phyloP scores from a whole-genome alignment of 2,888 invertebrate species.

The Drosophila gaucha region DNA sequence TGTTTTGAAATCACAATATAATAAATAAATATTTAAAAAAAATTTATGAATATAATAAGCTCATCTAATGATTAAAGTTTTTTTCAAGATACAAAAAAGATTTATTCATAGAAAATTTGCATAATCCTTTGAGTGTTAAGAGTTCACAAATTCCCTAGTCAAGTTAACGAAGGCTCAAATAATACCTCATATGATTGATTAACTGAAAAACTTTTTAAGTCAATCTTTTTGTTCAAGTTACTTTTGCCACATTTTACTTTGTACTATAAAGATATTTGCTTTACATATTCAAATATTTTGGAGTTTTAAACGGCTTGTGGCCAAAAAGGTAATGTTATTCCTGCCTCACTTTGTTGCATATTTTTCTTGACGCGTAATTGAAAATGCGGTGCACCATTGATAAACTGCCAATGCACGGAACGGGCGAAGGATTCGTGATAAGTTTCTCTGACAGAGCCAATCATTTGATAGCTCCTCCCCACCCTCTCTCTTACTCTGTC shows the following conservation, averaged over 20 bases:
- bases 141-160: too few relatives aligned
- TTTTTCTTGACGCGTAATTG: constrained; percentile 56
- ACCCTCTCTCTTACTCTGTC: neutral
- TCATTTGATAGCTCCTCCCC: constrained; percentile 51
- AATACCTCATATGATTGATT: too few relatives aligned
- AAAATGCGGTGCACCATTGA: constrained; percentile 61
- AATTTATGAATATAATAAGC: neutral
- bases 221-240: too few relatives aligned
- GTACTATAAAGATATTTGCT: neutral
- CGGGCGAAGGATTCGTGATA: constrained; percentile 66
- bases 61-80: rapidly evolving
- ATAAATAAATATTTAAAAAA: neutral
- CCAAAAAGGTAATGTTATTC: constrained; percentile 26
- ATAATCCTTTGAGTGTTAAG: too few relatives aligned
- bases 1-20: neutral
- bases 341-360: constrained; percentile 41
- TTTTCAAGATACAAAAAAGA: too few relatives aligned
- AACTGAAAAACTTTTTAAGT: too few relatives aligned
- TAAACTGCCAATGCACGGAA: constrained; percentile 59
- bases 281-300: neutral
- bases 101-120: too few relatives aligned
- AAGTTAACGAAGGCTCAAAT: too few relatives aligned
- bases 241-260: neutral
- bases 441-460: constrained; percentile 76
- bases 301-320: constrained; percentile 19